Base-by-base conservation (phyloP, 1,140 invertebrate genomes). In the Drosophila rufa region DNA sequence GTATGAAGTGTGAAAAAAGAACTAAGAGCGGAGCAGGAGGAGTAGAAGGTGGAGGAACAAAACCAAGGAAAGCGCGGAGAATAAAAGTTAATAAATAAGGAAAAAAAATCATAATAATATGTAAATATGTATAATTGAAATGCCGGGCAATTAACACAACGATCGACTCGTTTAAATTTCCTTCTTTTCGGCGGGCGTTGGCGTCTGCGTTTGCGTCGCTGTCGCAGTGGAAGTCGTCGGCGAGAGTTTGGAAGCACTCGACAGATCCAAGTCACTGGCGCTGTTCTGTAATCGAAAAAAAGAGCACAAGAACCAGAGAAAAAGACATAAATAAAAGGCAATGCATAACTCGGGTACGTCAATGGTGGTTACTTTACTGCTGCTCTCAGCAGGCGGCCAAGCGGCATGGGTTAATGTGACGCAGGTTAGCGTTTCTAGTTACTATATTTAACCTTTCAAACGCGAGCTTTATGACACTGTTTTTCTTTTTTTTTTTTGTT, bases 231-330 rank as follows among this genome's bases (percentile, higher is more conserved):
- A 43, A 27, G 67, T 55, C 4, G 66, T 74, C 9, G 40, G 30
- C n/a, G 61, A 46, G 45, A 60, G 50, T 65, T 67, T 74, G 15
- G 71, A 64, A 15, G 19, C 64, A 45, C 50, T 58, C 17, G 84
- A 73, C 22, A 90, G 27, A 33, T 89, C 85, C 85, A 89, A 73
- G 14, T 89, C 84, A 75, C 80, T 89, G 81, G 79, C 85, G 50
- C 85, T 89, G 19, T 84, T 89, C 85, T 89, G 70, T 43, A 61
- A 64, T 36, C 6, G n/a, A 40, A 42, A 8, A 15, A 25, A 14
- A 60, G 14, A 50, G 15, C 11, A 45, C 27, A 6, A 8, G 46
- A 3, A 55, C 33, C 19, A 36, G 2, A 43, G 27, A 43, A 27
- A 46, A 40, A 25, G 0, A 7, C 7, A 38, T 56, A 17, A 42